phyloP scores from a whole-genome alignment of 2,888 invertebrate genomes.

The Ochropacha duplaris region DNA sequence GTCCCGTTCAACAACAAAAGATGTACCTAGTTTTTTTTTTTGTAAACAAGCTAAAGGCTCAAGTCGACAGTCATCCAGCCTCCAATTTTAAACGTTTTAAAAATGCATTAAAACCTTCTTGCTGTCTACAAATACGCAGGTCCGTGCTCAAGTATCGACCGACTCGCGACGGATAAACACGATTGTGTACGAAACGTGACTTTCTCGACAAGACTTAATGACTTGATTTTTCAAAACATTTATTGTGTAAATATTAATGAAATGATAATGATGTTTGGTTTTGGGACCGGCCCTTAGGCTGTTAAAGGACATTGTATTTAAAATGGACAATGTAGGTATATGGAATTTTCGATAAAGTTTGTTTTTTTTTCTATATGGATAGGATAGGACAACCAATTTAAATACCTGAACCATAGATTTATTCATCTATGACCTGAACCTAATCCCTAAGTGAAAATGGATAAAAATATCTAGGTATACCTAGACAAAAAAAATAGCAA shows the following conservation, averaged over 20 bases:
- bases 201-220: slow-evolving; percentile 23
- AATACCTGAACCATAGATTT: too few relatives aligned
- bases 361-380: too few relatives aligned
- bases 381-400: too few relatives aligned
- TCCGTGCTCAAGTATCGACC: slow-evolving; percentile 60
- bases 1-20: background rate
- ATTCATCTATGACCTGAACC: too few relatives aligned
- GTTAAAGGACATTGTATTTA: background rate
- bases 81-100: slow-evolving; percentile 52
- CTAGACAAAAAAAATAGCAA: too few relatives aligned
- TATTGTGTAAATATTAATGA: background rate
- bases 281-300: background rate
- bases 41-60: slow-evolving; percentile 9
- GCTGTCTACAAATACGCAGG: slow-evolving; percentile 42
- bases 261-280: slow-evolving; percentile 7
- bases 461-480: too few relatives aligned
- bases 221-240: slow-evolving; percentile 4
- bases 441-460: too few relatives aligned
- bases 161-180: slow-evolving; percentile 52
- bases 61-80: slow-evolving; percentile 22
- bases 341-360: background rate
- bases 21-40: slow-evolving; percentile 8
- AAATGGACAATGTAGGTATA: background rate
- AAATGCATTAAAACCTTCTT: slow-evolving; percentile 58
- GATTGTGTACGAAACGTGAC: slow-evolving; percentile 62